phyloP scores from a whole-genome alignment of 2,113 vertebrate species.

The Enhydra lutris region DNA sequence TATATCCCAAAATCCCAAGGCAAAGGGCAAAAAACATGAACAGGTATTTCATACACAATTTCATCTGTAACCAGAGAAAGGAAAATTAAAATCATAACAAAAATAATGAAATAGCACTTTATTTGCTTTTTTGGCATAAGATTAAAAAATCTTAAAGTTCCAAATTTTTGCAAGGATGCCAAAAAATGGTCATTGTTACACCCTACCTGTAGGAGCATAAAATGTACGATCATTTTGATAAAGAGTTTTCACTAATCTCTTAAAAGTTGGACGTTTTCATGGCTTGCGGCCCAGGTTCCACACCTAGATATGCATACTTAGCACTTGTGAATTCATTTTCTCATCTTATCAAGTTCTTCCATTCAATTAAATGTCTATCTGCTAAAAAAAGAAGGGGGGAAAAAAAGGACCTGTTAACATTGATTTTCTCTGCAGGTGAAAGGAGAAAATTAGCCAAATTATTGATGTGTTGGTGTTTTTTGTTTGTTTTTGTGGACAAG shows the following conservation, averaged over 20 bases:
- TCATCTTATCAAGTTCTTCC: background rate
- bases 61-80: background rate
- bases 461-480: background rate
- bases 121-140: background rate
- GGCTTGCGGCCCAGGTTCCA: background rate
- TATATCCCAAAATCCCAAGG: background rate
- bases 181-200: background rate
- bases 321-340: background rate
- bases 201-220: background rate
- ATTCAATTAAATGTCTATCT: background rate
- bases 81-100: background rate
- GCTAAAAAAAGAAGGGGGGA: background rate
- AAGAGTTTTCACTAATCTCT: background rate
- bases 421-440: background rate
- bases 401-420: background rate
- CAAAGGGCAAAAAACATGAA: background rate
- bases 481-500: background rate
- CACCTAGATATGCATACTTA: background rate
- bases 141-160: background rate
- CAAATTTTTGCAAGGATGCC: background rate
- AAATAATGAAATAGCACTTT: background rate
- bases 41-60: background rate
- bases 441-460: background rate
- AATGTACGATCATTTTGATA: background rate
- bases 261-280: background rate